A percentile compares a stretch with the other conserved stretches of the same genome.
phyloP scores from a whole-genome alignment of 37 sponge, comb jelly and placozoan species.

The Ianthella basta region DNA sequence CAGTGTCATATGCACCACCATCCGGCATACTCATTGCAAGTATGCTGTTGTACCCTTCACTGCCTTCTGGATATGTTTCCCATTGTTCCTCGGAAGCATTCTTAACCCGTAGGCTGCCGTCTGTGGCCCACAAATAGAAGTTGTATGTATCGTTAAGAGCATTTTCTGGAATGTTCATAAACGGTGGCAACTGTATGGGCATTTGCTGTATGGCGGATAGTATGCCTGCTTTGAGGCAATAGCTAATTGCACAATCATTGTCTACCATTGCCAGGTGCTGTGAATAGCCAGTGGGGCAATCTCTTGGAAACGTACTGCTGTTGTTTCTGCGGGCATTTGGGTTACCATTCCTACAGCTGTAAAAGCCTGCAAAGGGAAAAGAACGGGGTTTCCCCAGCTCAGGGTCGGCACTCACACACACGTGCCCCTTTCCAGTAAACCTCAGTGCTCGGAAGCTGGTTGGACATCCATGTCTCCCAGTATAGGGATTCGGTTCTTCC shows the following conservation, averaged over 20 bases:
- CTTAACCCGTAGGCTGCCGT: conserved; percentile 6
- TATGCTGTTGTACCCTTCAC: no score
- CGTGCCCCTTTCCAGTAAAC: conserved; percentile 18
- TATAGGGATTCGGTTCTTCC: conserved; percentile 31
- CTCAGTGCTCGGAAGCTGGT: conserved; percentile 21
- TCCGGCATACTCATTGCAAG: no score
- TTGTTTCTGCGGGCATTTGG: conserved; percentile 17
- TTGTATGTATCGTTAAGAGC: not conserved
- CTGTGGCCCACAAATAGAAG: not conserved
- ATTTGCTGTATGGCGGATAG: conserved; percentile 9
- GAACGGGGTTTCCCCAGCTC: conserved; percentile 45
- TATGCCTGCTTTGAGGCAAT: conserved; percentile 49
- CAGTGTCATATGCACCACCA: no score
- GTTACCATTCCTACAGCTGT: conserved; percentile 57
- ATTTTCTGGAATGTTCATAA: conserved; percentile 10
- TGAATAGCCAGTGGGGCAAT: conserved; percentile 58
- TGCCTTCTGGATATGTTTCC: not conserved
- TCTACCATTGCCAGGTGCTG: conserved; percentile 64
- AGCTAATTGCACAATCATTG: conserved; percentile 73
- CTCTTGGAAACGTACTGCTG: conserved; percentile 25
- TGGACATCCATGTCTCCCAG: conserved; percentile 42
- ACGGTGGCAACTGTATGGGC: not conserved
- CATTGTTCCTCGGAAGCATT: not conserved
- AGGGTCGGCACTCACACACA: conserved; percentile 49
- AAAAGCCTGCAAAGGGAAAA: conserved; percentile 63